phyloP scores from a whole-genome alignment of 2,113 vertebrate species.

The Myiagra hebetior region DNA sequence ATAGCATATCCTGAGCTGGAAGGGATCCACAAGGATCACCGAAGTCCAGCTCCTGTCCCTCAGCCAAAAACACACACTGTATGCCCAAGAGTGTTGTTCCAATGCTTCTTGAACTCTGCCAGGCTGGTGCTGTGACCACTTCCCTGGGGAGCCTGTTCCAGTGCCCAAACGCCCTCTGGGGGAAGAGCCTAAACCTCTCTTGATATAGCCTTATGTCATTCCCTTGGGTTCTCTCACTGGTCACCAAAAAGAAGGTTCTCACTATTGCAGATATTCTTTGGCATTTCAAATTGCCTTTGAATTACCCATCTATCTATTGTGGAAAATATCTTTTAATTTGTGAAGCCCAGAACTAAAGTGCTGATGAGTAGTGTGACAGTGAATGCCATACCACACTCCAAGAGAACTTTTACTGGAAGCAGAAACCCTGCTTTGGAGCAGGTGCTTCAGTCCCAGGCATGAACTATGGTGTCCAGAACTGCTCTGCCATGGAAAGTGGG shows the following conservation, averaged over 20 bases:
- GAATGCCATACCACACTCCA: neutral
- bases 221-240: neutral
- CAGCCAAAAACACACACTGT: neutral
- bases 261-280: neutral
- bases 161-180: neutral
- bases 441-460: neutral
- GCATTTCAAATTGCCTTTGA: neutral
- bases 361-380: neutral
- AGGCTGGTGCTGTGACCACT: neutral
- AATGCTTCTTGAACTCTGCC: neutral
- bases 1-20: neutral
- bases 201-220: neutral
- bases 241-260: neutral
- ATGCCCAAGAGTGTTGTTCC: neutral
- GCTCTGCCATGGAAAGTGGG: neutral
- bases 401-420: neutral
- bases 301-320: neutral
- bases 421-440: neutral
- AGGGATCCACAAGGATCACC: neutral
- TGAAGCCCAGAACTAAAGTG: neutral
- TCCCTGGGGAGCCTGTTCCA: neutral
- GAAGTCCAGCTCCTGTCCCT: neutral
- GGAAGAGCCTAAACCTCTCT: neutral
- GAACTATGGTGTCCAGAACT: neutral
- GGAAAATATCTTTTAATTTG: neutral